These are phyloP conservation scores for Alviniconcha marisindica DNA, from an alignment of 1,140 invertebrate genomes.

Conservation along the genomic window DNA sequence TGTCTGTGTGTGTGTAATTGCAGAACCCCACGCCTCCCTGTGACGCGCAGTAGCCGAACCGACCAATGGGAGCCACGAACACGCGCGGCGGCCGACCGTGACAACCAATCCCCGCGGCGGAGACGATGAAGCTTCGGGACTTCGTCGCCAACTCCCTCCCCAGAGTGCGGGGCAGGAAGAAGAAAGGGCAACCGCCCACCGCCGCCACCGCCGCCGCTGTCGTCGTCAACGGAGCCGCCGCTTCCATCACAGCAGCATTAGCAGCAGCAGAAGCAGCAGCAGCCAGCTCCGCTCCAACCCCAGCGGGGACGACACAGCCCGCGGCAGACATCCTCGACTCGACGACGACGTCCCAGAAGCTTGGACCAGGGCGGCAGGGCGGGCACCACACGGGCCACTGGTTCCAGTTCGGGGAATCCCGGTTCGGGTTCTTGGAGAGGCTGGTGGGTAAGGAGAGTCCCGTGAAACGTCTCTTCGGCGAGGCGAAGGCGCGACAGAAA, in stretches of 20 bases:
- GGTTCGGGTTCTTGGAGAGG: constrained; percentile 22
- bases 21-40: not conserved
- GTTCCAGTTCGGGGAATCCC: constrained; percentile 29
- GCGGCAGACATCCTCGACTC: not conserved
- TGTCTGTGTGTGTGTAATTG: not conserved
- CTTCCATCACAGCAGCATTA: not conserved
- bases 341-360: not conserved
- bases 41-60: not conserved
- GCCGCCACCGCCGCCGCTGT: constrained; percentile 3
- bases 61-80: not conserved
- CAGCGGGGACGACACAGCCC: not conserved
- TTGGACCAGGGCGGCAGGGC: not conserved
- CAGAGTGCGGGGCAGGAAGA: constrained; percentile 53
- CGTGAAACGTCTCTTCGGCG: not conserved
- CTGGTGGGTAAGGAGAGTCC: constrained; percentile 28
- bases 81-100: not conserved
- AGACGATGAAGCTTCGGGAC: constrained; percentile 58
- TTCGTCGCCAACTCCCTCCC: constrained; percentile 61
- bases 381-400: constrained; percentile 16
- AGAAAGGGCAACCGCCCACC: constrained; percentile 40
- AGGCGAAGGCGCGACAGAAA: not conserved
- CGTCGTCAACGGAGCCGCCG: not conserved
- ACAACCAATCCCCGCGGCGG: not conserved
- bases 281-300: not conserved
- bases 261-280: not conserved